A percentile compares a stretch with the other conserved stretches of the same genome.
Conservation (phyloP, 2,888 invertebrate species). For the Endotricha flammealis region DNA sequence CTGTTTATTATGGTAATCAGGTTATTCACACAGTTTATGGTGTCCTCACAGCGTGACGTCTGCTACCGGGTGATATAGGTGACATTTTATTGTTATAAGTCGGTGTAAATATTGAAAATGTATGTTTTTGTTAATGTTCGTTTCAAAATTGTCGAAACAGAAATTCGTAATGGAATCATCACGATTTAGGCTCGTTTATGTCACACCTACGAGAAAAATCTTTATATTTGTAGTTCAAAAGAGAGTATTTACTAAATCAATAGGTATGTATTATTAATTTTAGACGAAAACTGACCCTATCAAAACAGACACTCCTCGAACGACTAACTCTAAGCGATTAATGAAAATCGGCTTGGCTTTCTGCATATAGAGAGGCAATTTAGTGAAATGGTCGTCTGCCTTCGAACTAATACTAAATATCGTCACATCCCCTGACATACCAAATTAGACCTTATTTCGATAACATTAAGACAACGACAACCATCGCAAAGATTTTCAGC, state of each 20-base stretch:
- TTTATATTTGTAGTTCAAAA: background rate
- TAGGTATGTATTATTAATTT: no score
- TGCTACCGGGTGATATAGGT: constrained; percentile 43
- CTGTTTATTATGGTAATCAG: constrained; percentile 32
- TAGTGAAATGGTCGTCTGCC: constrained; percentile 54
- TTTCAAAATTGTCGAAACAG: no score
- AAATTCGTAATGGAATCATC: no score
- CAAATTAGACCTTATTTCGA: constrained; percentile 32
- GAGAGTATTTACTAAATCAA: background rate
- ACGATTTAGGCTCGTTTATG: no score
- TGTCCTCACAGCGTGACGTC: constrained; percentile 32
- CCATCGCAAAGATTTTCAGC: constrained; percentile 17
- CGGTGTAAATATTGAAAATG: constrained; percentile 23
- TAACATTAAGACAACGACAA: constrained; percentile 17
- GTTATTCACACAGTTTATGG: constrained; percentile 27
- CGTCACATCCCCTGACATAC: constrained; percentile 29
- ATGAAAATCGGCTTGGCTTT: constrained; percentile 67
- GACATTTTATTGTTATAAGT: constrained; percentile 29
- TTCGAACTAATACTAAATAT: constrained; percentile 59
- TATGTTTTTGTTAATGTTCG: no score
- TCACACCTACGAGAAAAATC: no score
- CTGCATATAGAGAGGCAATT: constrained; percentile 70
- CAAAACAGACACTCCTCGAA: constrained; percentile 34
- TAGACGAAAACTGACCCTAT: constrained; percentile 23
- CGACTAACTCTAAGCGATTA: constrained; percentile 47